Base-by-base conservation (phyloP, 2,797 vertebrate genomes). In the Coranthus polyacanthus region DNA sequence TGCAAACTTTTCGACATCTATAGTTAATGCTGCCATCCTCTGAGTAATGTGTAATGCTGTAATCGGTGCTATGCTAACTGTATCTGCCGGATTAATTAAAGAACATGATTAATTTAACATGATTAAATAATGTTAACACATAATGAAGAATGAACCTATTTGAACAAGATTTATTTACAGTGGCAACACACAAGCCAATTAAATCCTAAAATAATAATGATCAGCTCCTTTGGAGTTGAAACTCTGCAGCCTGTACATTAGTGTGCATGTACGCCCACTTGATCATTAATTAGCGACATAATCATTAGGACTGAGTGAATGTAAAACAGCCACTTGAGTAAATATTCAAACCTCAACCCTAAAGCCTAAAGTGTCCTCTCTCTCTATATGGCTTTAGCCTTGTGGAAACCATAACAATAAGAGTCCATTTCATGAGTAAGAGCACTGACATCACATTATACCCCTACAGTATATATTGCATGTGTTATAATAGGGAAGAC, bases 401-500 rank as follows among this genome's bases (percentile, higher is more conserved):
- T 66, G 42, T 32, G 9, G 61, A 44, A 67, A 39, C 37, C 57
- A 51, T 50, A 55, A 32, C 45, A 55, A 12, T 16, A 51, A 61
- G 66, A 75, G 64, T 71, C 59, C 55, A 67, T 39, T 76, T 70
- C 41, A 73, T 85, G 78, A 91, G 88, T 88, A 83, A 88, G 61
- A 89, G 89, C 78, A 77, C 32, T 63, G 50, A 58, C 20, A 41
- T 64, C 29, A 13, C 29, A 37, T 29, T 58, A 64, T 2, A 32
- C 9, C 15, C 41, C 45, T 54, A 39, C 29, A 32, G 29, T 32
- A 32, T 71, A 47, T 20, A 37, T n/a, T 75, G 59, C 45, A 51
- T 46, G 10, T 61, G 43, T 53, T 66, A 5, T 22, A 73, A 26
- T 38, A 58, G 24, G 5, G 17, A 29, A 5, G 38, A 21, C 20